Evolutionary conservation across 2,888 invertebrate genomes (phyloP).

Genomic region (Drosophila neonasuta): DNA sequence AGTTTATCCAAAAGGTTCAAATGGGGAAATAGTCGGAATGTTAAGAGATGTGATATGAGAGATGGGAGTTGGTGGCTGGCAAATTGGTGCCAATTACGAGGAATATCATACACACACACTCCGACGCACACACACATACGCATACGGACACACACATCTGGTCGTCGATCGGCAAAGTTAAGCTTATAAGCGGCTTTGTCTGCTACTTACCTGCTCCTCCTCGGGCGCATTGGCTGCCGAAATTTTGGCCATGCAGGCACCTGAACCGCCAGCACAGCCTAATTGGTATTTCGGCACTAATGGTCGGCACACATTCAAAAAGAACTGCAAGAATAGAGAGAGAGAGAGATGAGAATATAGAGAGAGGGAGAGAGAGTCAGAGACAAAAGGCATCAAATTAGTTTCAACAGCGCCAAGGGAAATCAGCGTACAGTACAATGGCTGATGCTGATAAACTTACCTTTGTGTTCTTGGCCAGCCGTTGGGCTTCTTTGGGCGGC

Average conservation of each 20-base stretch:
- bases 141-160: conserved; percentile 25
- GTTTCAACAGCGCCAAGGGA: conserved; percentile 38
- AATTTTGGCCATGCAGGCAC: conserved; percentile 80
- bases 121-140: neutral
- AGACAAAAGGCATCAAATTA: conserved; percentile 1
- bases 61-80: neutral
- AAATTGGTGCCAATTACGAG: conserved; percentile 50
- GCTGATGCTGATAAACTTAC: conserved; percentile 52
- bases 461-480: conserved; percentile 77
- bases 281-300: conserved; percentile 81
- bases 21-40: neutral
- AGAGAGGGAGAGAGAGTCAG: conserved; percentile 19
- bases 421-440: conserved; percentile 43
- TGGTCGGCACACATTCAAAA: conserved; percentile 82
- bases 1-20: conserved; percentile 30
- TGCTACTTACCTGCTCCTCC: conserved; percentile 80
- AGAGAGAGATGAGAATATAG: conserved; percentile 29
- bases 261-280: conserved; percentile 81
- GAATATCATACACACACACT: conserved; percentile 17
- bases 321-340: conserved; percentile 70
- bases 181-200: conserved; percentile 65
- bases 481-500: conserved; percentile 65
- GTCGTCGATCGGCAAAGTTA: conserved; percentile 32
- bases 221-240: conserved; percentile 75
- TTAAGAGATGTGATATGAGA: conserved; percentile 3